Evolutionary conservation across 2,888 invertebrate species (phyloP).

Genomic region (Acleris literana): DNA sequence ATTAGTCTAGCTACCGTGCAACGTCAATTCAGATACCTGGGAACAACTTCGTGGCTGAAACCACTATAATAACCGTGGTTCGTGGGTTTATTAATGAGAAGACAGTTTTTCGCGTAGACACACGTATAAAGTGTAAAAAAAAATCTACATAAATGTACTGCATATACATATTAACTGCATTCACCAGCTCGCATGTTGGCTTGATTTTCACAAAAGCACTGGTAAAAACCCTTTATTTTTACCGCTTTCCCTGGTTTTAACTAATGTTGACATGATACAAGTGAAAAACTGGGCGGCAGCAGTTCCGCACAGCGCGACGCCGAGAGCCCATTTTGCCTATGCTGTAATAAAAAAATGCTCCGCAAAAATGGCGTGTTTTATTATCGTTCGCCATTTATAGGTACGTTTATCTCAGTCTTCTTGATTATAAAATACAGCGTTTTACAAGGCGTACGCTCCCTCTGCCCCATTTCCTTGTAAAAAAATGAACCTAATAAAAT

Average conservation of each 20-base stretch:
- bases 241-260: conserved; percentile 3
- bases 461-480: too few relatives aligned
- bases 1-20: too few relatives aligned
- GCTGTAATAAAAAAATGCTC: conserved; percentile 1
- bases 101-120: too few relatives aligned
- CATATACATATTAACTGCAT: not conserved
- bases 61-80: too few relatives aligned
- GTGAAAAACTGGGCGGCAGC: conserved; percentile 8
- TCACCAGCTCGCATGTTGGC: not conserved
- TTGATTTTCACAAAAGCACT: conserved; percentile 1
- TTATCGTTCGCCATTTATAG: conserved; percentile 25
- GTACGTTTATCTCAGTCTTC: conserved; percentile 22
- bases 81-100: too few relatives aligned
- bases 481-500: not conserved
- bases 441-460: too few relatives aligned
- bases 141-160: too few relatives aligned
- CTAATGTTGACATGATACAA: conserved; percentile 15
- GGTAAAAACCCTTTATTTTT: not conserved
- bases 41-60: too few relatives aligned
- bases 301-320: conserved; percentile 8
- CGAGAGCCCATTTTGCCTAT: conserved; percentile 5
- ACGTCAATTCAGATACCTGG: too few relatives aligned
- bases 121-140: too few relatives aligned
- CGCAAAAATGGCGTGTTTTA: conserved; percentile 27
- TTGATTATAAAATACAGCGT: conserved; percentile 13